Evolutionary conservation across 92 coral and sea anemone species (phyloP).

Genomic region (Epizoanthus ramosus): DNA sequence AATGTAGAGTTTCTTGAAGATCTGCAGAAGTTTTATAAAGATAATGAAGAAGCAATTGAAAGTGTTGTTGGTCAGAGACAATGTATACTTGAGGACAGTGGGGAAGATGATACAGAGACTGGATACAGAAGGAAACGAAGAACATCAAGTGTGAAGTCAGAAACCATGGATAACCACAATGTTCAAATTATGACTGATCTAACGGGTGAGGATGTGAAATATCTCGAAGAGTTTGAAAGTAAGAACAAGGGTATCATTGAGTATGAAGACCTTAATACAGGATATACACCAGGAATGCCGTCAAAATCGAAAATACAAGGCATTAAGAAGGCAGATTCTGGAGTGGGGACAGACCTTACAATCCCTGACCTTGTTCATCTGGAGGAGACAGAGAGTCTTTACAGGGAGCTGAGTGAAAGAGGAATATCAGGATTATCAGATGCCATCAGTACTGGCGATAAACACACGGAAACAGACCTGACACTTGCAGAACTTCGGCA

Average conservation of each 20-base stretch:
- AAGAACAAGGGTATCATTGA: conserved; percentile 4
- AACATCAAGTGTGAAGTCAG: background rate
- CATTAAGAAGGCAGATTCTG: conserved; percentile 41
- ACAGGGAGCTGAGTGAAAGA: conserved; percentile 29
- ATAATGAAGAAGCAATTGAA: conserved; percentile 15
- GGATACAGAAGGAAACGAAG: background rate
- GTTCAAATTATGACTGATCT: conserved; percentile 49
- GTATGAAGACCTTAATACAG: background rate
- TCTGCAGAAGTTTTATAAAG: conserved; percentile 11
- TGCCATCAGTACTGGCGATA: background rate
- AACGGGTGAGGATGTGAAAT: conserved; percentile 7
- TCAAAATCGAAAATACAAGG: conserved; percentile 1
- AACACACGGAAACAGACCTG: conserved; percentile 4
- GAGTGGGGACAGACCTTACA: conserved; percentile 78
- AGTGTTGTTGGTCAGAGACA: background rate
- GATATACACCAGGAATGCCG: background rate
- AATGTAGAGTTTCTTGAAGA: conserved; percentile 38
- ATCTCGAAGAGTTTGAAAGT: conserved; percentile 52
- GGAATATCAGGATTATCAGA: background rate
- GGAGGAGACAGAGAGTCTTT: conserved; percentile 67
- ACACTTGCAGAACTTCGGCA: conserved; percentile 18
- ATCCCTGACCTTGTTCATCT: conserved; percentile 65
- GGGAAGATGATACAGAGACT: background rate
- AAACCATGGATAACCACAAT: conserved; percentile 28
- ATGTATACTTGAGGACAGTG: background rate